A percentile compares a stretch with the other conserved stretches of the same genome.
Evolutionary conservation across 2,797 vertebrate genomes (phyloP).

Genomic region (Argya squamiceps): DNA sequence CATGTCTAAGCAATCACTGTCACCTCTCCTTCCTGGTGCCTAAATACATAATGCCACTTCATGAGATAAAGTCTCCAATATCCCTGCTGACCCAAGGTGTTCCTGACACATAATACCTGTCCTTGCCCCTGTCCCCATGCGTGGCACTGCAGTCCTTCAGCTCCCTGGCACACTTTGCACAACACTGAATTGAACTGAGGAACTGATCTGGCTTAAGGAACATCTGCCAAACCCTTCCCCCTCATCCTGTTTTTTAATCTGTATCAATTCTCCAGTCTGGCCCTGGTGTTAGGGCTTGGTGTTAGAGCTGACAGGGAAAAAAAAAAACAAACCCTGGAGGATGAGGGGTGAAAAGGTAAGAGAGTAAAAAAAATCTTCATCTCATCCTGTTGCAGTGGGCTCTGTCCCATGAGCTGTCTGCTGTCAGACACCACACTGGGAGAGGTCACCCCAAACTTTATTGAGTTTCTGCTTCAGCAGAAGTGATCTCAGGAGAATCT

Average conservation of each 20-base stretch:
- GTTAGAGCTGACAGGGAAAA: background rate
- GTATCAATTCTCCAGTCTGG: background rate
- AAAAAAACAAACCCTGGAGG: background rate
- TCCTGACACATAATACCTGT: background rate
- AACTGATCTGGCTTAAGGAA: conserved; percentile 24
- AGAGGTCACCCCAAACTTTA: background rate
- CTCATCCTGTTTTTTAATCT: background rate
- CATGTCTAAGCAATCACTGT: background rate
- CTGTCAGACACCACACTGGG: background rate
- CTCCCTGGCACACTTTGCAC: background rate
- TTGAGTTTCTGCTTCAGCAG: background rate
- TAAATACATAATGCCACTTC: background rate
- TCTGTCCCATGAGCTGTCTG: background rate
- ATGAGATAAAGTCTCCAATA: background rate
- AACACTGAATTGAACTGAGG: background rate
- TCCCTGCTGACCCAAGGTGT: background rate
- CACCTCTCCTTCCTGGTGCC: background rate
- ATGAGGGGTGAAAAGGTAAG: conserved; percentile 1
- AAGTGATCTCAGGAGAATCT: background rate
- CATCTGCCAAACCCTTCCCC: conserved; percentile 3
- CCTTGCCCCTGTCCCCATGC: background rate
- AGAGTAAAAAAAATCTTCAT: background rate
- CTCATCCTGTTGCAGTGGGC: background rate
- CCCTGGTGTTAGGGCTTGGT: background rate
- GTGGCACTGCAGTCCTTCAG: fast-evolving